Percentiles rank a stretch among this genome's conserved stretches.
Conservation (phyloP, 2,797 vertebrate genomes). For the Siniperca undulata region DNA sequence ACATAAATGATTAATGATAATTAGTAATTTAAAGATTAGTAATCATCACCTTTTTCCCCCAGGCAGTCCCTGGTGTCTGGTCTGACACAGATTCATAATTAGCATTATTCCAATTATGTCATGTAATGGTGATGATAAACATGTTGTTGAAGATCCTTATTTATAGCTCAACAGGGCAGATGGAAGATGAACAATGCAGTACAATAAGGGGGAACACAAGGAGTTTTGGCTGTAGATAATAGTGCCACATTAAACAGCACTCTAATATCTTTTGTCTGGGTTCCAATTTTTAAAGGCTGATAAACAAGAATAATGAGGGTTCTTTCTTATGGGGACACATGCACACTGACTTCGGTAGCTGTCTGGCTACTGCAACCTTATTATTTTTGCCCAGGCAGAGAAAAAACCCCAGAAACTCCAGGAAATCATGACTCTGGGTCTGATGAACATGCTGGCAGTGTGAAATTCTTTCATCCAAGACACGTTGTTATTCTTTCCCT, state of each 20-base stretch:
- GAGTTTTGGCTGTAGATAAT: conserved; percentile 17
- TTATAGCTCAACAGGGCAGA: conserved; percentile 20
- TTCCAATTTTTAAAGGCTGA: conserved; percentile 9
- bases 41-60: conserved; percentile 13
- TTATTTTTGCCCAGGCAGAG: conserved; percentile 34
- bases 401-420: conserved; percentile 31
- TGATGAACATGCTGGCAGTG: conserved; percentile 42
- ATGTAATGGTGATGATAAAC: conserved; percentile 34
- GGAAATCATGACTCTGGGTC: conserved; percentile 45
- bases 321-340: conserved; percentile 22
- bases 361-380: conserved; percentile 9
- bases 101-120: conserved; percentile 45
- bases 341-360: conserved; percentile 1
- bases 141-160: conserved; percentile 27
- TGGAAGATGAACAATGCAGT: conserved; percentile 7
- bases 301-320: conserved; percentile 45
- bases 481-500: conserved; percentile 36
- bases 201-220: conserved; percentile 5
- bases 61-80: conserved; percentile 7
- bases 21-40: conserved; percentile 44
- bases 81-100: conserved; percentile 42
- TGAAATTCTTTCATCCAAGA: conserved; percentile 52
- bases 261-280: background rate
- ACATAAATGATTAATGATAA: conserved; percentile 26
- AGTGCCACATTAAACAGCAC: background rate